phyloP scores from a whole-genome alignment of 1,140 invertebrate species.

The Odontomachus brunneus region DNA sequence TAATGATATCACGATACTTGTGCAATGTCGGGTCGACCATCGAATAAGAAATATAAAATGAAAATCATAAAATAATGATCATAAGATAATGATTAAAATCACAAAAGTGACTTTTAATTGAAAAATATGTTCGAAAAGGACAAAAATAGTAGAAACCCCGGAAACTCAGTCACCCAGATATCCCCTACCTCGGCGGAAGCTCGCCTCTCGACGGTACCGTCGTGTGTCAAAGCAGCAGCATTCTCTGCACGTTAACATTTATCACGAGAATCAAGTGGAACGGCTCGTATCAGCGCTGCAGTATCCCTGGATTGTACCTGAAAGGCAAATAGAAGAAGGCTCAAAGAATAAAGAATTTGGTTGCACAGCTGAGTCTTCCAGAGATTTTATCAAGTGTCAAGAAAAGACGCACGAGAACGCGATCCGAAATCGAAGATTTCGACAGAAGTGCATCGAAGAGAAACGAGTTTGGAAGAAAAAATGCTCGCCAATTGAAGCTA shows the following conservation, averaged over 20 bases:
- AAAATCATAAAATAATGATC: not conserved
- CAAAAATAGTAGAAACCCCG: conserved; percentile 61
- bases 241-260: conserved; percentile 76
- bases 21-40: too few species aligned
- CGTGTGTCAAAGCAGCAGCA: conserved; percentile 65
- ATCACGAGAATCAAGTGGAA: conserved; percentile 67
- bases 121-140: conserved; percentile 57
- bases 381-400: conserved; percentile 37
- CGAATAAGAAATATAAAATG: too few species aligned
- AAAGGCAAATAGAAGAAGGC: conserved; percentile 14
- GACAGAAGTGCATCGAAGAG: conserved; percentile 16
- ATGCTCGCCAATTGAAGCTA: conserved; percentile 48
- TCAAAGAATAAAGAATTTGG: not conserved
- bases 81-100: not conserved
- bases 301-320: conserved; percentile 24
- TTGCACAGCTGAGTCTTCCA: conserved; percentile 8
- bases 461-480: conserved; percentile 45
- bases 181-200: conserved; percentile 63
- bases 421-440: conserved; percentile 16
- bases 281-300: conserved; percentile 19
- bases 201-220: conserved; percentile 64
- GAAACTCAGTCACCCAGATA: conserved; percentile 61
- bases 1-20: too few species aligned
- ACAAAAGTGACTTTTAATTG: not conserved
- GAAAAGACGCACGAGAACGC: conserved; percentile 39